phyloP scores from a whole-genome alignment of 1,140 invertebrate species.

The Aphelinus atriplicis region DNA sequence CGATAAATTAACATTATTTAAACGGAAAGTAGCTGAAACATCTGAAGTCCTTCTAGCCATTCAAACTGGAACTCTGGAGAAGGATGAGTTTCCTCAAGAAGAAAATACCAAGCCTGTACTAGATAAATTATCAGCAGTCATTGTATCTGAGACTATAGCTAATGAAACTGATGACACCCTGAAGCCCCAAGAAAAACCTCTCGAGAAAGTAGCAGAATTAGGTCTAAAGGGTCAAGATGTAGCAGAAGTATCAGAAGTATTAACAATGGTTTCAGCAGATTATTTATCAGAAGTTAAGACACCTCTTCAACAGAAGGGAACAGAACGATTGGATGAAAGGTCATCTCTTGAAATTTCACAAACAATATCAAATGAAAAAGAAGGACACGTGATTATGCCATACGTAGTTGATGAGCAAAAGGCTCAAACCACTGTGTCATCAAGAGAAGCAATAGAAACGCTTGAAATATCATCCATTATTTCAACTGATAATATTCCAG shows the following conservation, averaged over 20 bases:
- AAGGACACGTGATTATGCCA: conserved; percentile 38
- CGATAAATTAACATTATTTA: conserved; percentile 42
- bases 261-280: conserved; percentile 43
- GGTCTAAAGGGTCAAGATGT: conserved; percentile 49
- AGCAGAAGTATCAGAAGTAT: conserved; percentile 51
- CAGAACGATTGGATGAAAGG: conserved; percentile 46
- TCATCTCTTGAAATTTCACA: conserved; percentile 48
- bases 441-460: conserved; percentile 56
- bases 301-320: conserved; percentile 38
- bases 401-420: conserved; percentile 41
- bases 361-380: conserved; percentile 49
- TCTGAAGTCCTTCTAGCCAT: conserved; percentile 46
- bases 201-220: conserved; percentile 45
- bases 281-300: conserved; percentile 30
- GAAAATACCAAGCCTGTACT: conserved; percentile 38
- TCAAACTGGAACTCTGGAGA: conserved; percentile 33
- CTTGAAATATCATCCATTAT: conserved; percentile 49
- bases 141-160: conserved; percentile 44
- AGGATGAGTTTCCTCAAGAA: conserved; percentile 31
- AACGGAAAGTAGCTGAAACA: conserved; percentile 49
- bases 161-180: conserved; percentile 45
- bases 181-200: conserved; percentile 41
- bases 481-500: conserved; percentile 44
- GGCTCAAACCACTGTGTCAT: conserved; percentile 43
- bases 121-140: conserved; percentile 45